Evolutionary conservation across 2,888 invertebrate genomes (phyloP), one percentile per base, ranked within the genome.

Genomic region (Cactoblastis cactorum): DNA sequence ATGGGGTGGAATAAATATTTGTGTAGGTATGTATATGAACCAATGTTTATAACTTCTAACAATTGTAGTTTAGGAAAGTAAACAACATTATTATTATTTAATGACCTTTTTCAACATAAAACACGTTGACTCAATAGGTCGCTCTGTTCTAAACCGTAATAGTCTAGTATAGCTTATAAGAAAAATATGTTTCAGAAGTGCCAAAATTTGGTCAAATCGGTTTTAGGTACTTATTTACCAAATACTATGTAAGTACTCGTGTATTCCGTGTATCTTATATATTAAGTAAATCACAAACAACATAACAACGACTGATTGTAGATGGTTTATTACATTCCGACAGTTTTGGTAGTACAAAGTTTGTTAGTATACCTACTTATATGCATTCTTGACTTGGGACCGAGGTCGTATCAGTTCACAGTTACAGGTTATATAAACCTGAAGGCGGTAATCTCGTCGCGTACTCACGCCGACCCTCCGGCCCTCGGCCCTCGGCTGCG

Each of bases 1-100:
- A 70, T 74, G 65, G 74, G 72, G 74, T 69, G 73, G 68, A 74
- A 77, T 80, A 77, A 85, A 85, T 84, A 83, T 84, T 85, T 82
- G 77, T 69, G 66, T n/a, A 73, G n/a, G n/a, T n/a, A n/a, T 78
- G 65, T 62, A 63, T 71, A 77, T n/a, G n/a, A 77, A 72, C 67
- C 70, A 64, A 72, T 78, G 74, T 77, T 77, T 74, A 68, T 63
- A 64, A 62, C 65, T 64, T 63, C 56, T 64, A 65, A 69, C 69
- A 60, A 63, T 56, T 58, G 67, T 71, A 60, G 15, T 14, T 35
- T 35, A 35, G 6, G 35, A 14, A 35, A 15, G n/a, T 35, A 35
- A 35, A 35, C 28, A 28, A 6, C 28, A 3, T n/a, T n/a, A 9
- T 22, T 22, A 22, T 22, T 22, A 4, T 5, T 3, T 22, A 3